Conservation (phyloP, 2,113 vertebrate species). For the Erinaceus europaeus region DNA sequence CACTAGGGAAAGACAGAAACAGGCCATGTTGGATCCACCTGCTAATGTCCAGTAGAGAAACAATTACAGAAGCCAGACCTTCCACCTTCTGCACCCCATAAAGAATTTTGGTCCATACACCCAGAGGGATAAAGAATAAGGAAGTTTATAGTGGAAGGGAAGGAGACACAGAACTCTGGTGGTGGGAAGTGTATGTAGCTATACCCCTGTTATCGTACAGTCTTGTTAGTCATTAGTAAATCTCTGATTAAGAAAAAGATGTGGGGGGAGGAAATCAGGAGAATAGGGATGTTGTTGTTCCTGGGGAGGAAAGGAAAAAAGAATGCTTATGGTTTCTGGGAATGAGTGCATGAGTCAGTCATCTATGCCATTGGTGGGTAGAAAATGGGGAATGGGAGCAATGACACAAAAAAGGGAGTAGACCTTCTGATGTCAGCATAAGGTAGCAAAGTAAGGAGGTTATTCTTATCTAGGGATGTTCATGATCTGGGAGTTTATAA, state of each 20-base stretch:
- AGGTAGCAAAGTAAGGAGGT: neutral
- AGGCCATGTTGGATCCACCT: too few species aligned
- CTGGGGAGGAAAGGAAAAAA: neutral
- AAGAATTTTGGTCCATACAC: too few species aligned
- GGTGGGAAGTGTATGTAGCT: too few species aligned
- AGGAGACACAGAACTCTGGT: too few species aligned
- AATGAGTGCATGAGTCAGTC: neutral
- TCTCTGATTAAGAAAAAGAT: too few species aligned
- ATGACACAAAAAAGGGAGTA: neutral
- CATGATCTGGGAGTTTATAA: neutral
- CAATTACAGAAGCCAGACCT: too few species aligned
- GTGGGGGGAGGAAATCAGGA: neutral
- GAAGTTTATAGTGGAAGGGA: too few species aligned
- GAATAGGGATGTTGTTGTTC: neutral
- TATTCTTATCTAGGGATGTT: neutral
- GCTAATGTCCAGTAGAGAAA: too few species aligned
- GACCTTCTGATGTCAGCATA: neutral
- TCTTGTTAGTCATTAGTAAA: too few species aligned
- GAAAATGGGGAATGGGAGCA: neutral
- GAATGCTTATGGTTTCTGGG: neutral
- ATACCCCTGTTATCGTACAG: too few species aligned
- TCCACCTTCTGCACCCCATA: too few species aligned
- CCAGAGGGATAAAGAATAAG: neutral
- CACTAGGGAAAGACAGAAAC: too few species aligned
- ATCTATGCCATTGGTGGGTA: neutral